phyloP scores from a whole-genome alignment of 2,888 invertebrate genomes.

The Crioceris asparagi region DNA sequence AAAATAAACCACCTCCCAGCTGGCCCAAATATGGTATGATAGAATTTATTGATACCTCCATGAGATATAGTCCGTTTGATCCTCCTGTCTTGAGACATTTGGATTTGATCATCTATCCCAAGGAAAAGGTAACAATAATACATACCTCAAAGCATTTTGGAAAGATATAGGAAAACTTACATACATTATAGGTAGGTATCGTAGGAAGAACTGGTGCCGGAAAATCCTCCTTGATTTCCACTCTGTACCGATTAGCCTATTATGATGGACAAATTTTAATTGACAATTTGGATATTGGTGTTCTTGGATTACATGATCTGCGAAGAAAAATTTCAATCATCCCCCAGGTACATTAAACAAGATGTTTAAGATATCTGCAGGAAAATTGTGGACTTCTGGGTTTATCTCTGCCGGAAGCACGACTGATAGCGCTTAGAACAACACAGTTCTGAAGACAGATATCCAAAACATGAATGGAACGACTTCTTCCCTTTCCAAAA shows the following conservation, averaged over 20 bases:
- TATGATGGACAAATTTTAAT: conserved; percentile 43
- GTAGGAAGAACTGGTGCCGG: conserved; percentile 53
- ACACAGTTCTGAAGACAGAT: too few species aligned
- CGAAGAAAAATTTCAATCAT: conserved; percentile 50
- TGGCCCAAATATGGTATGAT: conserved; percentile 57
- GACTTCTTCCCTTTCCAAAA: too few species aligned
- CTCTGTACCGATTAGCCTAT: conserved; percentile 47
- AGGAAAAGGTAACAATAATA: conserved; percentile 38
- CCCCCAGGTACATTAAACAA: conserved; percentile 43
- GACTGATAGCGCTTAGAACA: too few species aligned
- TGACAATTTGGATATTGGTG: conserved; percentile 40
- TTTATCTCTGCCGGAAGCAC: too few species aligned
- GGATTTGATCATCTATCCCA: conserved; percentile 38
- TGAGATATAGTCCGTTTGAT: conserved; percentile 53
- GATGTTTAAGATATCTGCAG: too few species aligned
- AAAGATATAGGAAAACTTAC: neutral
- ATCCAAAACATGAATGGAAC: too few species aligned
- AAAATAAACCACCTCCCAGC: conserved; percentile 41
- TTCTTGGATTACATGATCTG: conserved; percentile 44
- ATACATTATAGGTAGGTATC: conserved; percentile 35
- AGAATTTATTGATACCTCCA: conserved; percentile 45
- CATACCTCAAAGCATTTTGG: neutral
- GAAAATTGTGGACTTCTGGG: too few species aligned
- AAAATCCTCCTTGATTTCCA: conserved; percentile 42
- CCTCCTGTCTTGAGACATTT: conserved; percentile 52